Base-by-base conservation (phyloP, 2,888 invertebrate genomes). In the Hermaeophaga mercurialis region DNA sequence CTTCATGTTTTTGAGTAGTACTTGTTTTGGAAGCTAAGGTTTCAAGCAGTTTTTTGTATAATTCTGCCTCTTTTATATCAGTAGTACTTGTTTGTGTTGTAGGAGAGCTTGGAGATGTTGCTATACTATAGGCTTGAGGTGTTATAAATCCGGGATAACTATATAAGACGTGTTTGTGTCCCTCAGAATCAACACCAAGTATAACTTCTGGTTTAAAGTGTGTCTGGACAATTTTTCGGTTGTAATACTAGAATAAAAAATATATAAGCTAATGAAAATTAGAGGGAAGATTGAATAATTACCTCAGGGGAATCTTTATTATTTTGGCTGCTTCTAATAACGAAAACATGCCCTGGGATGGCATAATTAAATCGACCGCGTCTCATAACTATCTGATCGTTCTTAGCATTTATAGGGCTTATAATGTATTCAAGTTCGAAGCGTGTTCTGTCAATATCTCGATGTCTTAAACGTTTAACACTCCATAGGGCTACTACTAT, bases 401-500 rank as follows among this genome's bases (percentile, higher is more conserved):
- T 79, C 48, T 75, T 71, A 48, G 77, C 76, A 56, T 77, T 79
- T n/a, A 81, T 77, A 1, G 83, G 81, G 49, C 84, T 83, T 5
- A 89, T 82, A 2, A 84, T 86, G 68, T 86, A 87, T 68, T 87
- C 86, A 60, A 88, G 75, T 73, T 88, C 88, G 68, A 85, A 88
- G 74, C 78, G 28, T 75, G 77, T 79, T 64, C 79, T 76, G 70
- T 80, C 73, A 1, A 74, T 72, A 65, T 85, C 84, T 53, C 84
- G 80, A 72, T 89, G 88, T 34, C 87, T 77, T 47, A 87, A 82
- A 47, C 87, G 81, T 74, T 86, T 86, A 2, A 88, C 86, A 0
- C 84, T 84, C 89, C 89, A 89, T 53, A 85, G 73, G 0, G 88
- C 87, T 67, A 84, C 79, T 3, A 85, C 79, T 53, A 75, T 73